Base-by-base conservation (phyloP, 1,140 invertebrate genomes). In the Drusus annulatus region DNA sequence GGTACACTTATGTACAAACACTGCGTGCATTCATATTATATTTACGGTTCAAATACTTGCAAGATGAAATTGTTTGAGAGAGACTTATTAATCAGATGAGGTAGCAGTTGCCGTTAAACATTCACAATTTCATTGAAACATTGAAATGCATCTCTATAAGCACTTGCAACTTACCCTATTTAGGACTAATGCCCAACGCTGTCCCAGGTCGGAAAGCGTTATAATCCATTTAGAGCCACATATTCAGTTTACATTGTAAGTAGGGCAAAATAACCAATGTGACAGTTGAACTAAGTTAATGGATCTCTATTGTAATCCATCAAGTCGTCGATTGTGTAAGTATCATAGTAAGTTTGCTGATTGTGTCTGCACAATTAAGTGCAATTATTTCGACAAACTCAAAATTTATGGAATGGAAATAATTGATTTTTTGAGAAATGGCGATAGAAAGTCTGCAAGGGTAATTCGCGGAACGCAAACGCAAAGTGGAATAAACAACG, bases 161-260 rank as follows among this genome's bases (percentile, higher is more conserved):
- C 81, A 83, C 81, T 83, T 60, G 68, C 68, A 73, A 83, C 82
- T 83, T 83, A 83, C 82, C 82, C 82, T 80, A 83, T 75, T 80
- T 76, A 83, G 82, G 56, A 83, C 79, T 79, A 83, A 76, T 60
- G 82, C 79, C 82, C 82, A 83, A 80, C 82, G 82, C 82, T 83
- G 82, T 83, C 82, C 82, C 82, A 83, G 82, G 82, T 80, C 76
- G 74, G 82, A 83, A 83, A 84, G 79, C 81, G 81, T 69, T 71
- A 81, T 83, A 83, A 83, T 84, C 63, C 75, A 81, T 81, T 80
- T 82, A 73, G 76, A 84, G 80, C 82, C 82, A 83, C 76, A 83
- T 74, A 76, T 78, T 82, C 68, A 78, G n/a, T 17, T 68, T 50
- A 71, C 51, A 71, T 21, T 71, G 19, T 71, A 71, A 71, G 45